These are phyloP conservation scores for Diphyllodes magnificus DNA, from an alignment of 2,113 vertebrate species.

Conservation along the genomic window DNA sequence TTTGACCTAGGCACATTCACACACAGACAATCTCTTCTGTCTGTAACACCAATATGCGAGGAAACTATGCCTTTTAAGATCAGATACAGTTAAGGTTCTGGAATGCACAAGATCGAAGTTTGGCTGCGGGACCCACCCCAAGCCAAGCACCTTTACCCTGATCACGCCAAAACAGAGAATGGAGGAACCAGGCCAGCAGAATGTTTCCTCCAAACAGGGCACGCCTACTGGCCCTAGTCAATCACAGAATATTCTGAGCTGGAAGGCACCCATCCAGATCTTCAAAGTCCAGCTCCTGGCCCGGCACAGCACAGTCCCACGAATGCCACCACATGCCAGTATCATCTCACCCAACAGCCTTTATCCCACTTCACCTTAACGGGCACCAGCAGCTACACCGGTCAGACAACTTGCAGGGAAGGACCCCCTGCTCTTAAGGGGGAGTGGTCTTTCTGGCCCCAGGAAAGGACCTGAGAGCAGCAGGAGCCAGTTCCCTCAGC, in stretches of 20 bases:
- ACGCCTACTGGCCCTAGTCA: rapidly evolving
- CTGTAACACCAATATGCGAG: rapidly evolving
- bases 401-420: neutral
- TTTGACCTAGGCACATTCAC: neutral
- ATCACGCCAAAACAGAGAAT: rapidly evolving
- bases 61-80: rapidly evolving
- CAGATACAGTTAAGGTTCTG: rapidly evolving
- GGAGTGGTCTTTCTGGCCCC: neutral
- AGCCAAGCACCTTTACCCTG: neutral
- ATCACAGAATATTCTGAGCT: neutral
- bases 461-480: neutral
- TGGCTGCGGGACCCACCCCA: neutral
- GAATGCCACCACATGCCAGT: neutral
- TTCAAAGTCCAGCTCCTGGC: neutral
- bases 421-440: rapidly evolving
- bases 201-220: too few relatives aligned
- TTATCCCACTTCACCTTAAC: too few relatives aligned
- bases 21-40: rapidly evolving
- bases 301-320: neutral
- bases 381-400: rapidly evolving
- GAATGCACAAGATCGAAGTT: neutral
- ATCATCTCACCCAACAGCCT: neutral
- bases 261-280: neutral
- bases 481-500: neutral
- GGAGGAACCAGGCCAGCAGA: neutral